Evolutionary conservation across 1,140 invertebrate species (phyloP).

Genomic region (Rhynchophorus ferrugineus): DNA sequence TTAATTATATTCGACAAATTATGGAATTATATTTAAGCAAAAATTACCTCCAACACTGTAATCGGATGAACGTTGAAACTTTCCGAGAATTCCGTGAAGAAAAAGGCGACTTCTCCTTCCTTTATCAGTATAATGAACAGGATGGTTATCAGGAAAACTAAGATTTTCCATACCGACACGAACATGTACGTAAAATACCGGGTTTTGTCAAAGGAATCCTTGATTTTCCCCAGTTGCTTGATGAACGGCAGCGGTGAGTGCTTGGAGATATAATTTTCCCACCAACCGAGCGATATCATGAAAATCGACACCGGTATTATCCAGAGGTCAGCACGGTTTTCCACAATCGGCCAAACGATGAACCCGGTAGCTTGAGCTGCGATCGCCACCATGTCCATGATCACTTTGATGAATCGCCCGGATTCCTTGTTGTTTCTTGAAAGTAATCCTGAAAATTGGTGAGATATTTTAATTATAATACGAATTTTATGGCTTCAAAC

Average conservation of each 20-base stretch:
- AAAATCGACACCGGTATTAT: constrained; percentile 76
- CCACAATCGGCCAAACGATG: constrained; percentile 79
- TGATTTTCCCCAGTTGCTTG: constrained; percentile 69
- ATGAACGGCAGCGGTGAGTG: constrained; percentile 74
- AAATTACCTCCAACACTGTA: constrained; percentile 68
- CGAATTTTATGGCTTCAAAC: too few relatives aligned
- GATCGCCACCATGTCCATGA: constrained; percentile 75
- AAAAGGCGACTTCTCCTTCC: constrained; percentile 65
- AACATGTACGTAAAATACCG: constrained; percentile 86
- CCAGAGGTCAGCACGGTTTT: constrained; percentile 64
- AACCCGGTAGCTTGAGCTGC: constrained; percentile 81
- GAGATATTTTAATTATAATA: too few relatives aligned
- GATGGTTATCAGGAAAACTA: constrained; percentile 68
- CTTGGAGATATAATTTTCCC: constrained; percentile 91
- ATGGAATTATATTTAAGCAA: too few relatives aligned
- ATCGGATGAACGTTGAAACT: constrained; percentile 75
- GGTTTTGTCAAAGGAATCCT: constrained; percentile 69
- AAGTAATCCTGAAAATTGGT: constrained; percentile 54
- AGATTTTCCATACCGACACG: constrained; percentile 81
- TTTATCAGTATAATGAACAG: constrained; percentile 66
- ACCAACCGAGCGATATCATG: constrained; percentile 86
- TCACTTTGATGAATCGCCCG: constrained; percentile 67
- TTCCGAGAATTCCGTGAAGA: constrained; percentile 66
- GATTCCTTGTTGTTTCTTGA: constrained; percentile 75
- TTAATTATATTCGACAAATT: too few relatives aligned